Conservation (phyloP, 2,797 vertebrate genomes). For the Paguma larvata region DNA sequence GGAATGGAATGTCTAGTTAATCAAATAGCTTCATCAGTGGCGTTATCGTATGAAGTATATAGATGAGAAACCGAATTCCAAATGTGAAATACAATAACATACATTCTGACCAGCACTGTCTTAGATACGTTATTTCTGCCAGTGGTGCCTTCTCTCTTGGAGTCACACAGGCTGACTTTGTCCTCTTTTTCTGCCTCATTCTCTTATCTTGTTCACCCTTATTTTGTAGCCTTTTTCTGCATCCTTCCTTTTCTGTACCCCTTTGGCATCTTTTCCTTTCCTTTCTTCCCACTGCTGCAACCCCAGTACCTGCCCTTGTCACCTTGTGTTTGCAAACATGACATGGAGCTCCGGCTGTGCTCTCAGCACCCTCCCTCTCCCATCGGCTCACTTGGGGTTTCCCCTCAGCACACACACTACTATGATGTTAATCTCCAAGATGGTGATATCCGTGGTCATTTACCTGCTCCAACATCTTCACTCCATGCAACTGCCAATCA, state of each 20-base stretch:
- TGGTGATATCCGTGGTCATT: background rate
- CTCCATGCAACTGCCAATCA: background rate
- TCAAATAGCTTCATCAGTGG: background rate
- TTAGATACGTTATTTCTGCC: background rate
- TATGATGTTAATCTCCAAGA: background rate
- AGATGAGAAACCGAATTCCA: background rate
- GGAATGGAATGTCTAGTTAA: constrained; percentile 14
- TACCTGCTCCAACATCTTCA: background rate
- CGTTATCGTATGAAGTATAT: background rate
- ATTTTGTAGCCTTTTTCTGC: background rate
- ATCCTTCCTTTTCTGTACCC: background rate
- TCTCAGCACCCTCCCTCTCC: background rate
- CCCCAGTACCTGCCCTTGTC: fast-evolving
- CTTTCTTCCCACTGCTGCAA: background rate
- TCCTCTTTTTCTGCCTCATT: background rate
- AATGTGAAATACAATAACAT: background rate
- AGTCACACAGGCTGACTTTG: background rate
- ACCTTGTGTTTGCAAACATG: background rate
- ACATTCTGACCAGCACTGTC: background rate
- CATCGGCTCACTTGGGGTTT: background rate
- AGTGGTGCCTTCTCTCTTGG: background rate
- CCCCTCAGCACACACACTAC: background rate
- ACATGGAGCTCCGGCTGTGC: background rate
- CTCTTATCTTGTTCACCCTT: background rate
- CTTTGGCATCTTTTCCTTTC: background rate